Evolutionary conservation across 2,113 vertebrate species (phyloP).

Genomic region (Butorides virescens): DNA sequence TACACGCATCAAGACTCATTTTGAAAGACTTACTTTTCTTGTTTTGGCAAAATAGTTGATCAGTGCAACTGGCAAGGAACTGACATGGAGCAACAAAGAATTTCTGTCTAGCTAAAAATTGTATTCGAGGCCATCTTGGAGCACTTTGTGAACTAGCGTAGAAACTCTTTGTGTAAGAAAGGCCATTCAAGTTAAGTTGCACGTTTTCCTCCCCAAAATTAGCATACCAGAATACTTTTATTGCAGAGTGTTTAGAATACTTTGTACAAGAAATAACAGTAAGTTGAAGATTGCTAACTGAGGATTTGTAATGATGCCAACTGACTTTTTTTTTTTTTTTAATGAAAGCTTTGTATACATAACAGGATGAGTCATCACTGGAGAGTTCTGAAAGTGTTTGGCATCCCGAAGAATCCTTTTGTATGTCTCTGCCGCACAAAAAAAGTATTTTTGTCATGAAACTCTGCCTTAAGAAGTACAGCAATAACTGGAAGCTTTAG

Average conservation of each 20-base stretch:
- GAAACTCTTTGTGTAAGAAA: conserved; percentile 10
- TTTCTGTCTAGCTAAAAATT: conserved; percentile 34
- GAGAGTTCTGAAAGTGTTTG: conserved; percentile 54
- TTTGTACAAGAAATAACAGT: conserved; percentile 43
- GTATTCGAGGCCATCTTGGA: conserved; percentile 23
- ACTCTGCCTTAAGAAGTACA: conserved; percentile 9
- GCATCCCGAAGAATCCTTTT: conserved; percentile 53
- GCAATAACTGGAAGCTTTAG: not conserved
- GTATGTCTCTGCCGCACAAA: not conserved
- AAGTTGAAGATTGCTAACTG: conserved; percentile 44
- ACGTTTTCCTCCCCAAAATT: conserved; percentile 27
- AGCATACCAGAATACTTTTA: conserved; percentile 36
- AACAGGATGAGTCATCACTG: conserved; percentile 54
- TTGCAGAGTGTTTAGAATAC: conserved; percentile 27
- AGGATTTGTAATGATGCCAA: conserved; percentile 48
- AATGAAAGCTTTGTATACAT: conserved; percentile 62
- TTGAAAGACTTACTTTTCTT: conserved; percentile 33
- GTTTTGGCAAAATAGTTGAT: conserved; percentile 48
- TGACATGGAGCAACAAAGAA: conserved; percentile 39
- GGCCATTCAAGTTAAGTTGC: conserved; percentile 35
- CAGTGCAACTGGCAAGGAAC: not conserved
- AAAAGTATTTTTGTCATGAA: conserved; percentile 36
- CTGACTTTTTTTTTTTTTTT: conserved; percentile 29
- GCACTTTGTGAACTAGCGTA: conserved; percentile 14
- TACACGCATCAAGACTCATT: not conserved